Conservation (phyloP, 2,888 invertebrate species). For the Melinaea menophilus region DNA sequence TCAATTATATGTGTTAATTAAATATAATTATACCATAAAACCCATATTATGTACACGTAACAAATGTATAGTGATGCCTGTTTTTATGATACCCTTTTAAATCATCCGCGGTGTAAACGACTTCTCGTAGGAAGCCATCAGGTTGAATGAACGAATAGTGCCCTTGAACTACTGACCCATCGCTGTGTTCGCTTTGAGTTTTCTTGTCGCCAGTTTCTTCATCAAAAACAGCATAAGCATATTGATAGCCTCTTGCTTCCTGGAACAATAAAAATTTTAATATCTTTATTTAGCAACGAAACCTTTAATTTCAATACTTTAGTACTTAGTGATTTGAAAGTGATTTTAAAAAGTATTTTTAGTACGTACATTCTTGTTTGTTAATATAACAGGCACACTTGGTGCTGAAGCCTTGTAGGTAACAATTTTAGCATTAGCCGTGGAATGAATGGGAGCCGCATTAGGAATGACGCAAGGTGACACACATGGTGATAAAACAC, state of each 20-base stretch:
- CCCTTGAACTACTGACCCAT: slow-evolving; percentile 73
- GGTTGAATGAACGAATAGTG: slow-evolving; percentile 75
- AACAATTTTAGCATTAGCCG: slow-evolving; percentile 47
- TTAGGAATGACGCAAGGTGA: slow-evolving; percentile 57
- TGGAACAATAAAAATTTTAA: slow-evolving; percentile 29
- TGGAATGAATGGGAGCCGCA: slow-evolving; percentile 40
- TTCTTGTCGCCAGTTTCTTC: slow-evolving; percentile 76
- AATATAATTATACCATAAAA: neutral
- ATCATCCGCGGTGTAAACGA: slow-evolving; percentile 75
- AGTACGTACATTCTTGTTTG: slow-evolving; percentile 51
- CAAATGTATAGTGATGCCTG: slow-evolving; percentile 7
- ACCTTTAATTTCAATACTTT: no score
- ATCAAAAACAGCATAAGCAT: slow-evolving; percentile 75
- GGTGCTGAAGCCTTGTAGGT: slow-evolving; percentile 47
- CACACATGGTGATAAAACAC: slow-evolving; percentile 51
- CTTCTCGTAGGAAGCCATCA: slow-evolving; percentile 73
- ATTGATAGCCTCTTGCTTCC: slow-evolving; percentile 58
- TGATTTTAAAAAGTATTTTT: neutral
- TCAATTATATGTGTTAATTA: neutral
- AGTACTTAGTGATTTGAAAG: no score
- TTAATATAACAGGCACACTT: slow-evolving; percentile 49
- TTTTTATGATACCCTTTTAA: slow-evolving; percentile 56
- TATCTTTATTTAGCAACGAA: no score
- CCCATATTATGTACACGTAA: neutral
- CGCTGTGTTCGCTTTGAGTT: slow-evolving; percentile 71